Evolutionary conservation across 2,113 vertebrate genomes (phyloP).

Genomic region (Archilochus colubris): DNA sequence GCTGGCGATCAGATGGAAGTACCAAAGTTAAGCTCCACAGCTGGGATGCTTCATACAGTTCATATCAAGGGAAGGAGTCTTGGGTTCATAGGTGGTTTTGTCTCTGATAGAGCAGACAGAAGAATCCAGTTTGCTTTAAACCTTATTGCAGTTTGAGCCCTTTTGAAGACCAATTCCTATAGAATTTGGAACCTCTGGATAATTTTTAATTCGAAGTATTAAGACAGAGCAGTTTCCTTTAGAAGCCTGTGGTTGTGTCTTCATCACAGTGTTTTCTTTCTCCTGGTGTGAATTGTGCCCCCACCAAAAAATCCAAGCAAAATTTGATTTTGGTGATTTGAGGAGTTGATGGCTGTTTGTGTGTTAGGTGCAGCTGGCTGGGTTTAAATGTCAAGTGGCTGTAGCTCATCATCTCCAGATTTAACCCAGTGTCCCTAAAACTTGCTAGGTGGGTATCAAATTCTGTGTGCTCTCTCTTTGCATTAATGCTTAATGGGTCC

Average conservation of each 20-base stretch:
- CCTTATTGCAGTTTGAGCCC: background rate
- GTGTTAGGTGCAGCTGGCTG: background rate
- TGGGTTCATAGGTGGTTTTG: background rate
- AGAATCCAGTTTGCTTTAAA: background rate
- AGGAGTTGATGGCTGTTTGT: background rate
- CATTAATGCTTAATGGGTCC: background rate
- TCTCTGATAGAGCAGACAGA: background rate
- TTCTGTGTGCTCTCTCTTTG: background rate
- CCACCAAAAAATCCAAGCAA: background rate
- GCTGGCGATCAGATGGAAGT: background rate
- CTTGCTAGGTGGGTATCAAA: background rate
- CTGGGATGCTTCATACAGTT: background rate
- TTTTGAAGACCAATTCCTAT: background rate
- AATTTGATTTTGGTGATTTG: background rate
- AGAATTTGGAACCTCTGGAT: background rate
- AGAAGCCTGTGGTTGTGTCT: background rate
- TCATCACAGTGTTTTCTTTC: background rate
- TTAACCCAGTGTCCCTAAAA: background rate
- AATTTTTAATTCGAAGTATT: background rate
- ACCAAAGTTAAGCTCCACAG: background rate
- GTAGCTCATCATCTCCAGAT: background rate
- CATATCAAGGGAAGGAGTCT: background rate
- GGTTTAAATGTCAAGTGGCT: background rate
- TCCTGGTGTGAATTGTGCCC: background rate
- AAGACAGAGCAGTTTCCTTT: background rate